These are phyloP conservation scores for Calephelis virginiensis DNA, from an alignment of 1,140 invertebrate genomes.

Conservation along the genomic window DNA sequence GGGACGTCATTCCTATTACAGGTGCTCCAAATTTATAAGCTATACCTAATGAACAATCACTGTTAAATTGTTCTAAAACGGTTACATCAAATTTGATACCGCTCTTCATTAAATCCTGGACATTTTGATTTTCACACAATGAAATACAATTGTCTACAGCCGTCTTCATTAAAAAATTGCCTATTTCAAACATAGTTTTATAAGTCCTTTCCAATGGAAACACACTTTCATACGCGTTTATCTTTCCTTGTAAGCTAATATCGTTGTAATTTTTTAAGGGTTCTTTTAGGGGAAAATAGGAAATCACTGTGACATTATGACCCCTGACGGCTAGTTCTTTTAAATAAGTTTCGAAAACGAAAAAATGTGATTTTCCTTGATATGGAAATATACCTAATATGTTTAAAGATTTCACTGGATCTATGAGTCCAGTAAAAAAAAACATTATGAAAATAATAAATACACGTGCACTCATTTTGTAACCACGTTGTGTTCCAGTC, in stretches of 20 bases:
- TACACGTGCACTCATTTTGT: background rate
- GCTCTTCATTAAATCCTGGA: conserved; percentile 66
- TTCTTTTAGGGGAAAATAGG: conserved; percentile 80
- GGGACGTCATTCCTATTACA: conserved; percentile 79
- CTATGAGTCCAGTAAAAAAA: conserved; percentile 19
- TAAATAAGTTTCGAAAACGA: conserved; percentile 83
- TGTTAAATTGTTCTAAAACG: conserved; percentile 83
- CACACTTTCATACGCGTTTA: conserved; percentile 41
- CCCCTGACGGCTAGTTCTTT: conserved; percentile 81
- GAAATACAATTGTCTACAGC: conserved; percentile 57
- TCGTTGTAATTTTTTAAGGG: conserved; percentile 80
- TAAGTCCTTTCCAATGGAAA: conserved; percentile 49
- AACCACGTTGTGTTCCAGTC: background rate
- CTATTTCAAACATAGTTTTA: conserved; percentile 34
- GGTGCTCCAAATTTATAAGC: conserved; percentile 81
- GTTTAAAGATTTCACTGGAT: conserved; percentile 43
- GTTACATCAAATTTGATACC: conserved; percentile 82
- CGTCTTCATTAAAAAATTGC: conserved; percentile 30
- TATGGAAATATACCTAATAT: conserved; percentile 85
- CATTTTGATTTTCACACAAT: conserved; percentile 57
- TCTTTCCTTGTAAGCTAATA: conserved; percentile 67
- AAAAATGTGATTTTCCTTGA: conserved; percentile 85
- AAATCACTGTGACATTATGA: conserved; percentile 86
- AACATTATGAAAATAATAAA: background rate
- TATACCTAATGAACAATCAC: conserved; percentile 82